phyloP scores from a whole-genome alignment of 2,113 vertebrate species.

The Ascaphus truei region DNA sequence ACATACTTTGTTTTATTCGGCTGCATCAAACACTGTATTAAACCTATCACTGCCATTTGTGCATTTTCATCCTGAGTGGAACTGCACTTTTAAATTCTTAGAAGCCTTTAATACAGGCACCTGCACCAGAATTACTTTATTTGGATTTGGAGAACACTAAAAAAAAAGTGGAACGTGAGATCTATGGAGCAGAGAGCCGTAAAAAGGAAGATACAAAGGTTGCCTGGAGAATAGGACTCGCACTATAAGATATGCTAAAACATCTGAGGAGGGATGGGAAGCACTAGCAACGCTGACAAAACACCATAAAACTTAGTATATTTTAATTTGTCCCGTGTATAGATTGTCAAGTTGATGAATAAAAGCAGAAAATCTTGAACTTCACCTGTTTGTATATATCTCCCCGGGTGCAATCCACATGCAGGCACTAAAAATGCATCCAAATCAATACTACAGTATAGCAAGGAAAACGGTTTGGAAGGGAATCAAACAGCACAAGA shows the following conservation, averaged over 20 bases:
- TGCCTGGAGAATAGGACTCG: neutral
- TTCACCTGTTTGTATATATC: constrained; percentile 29
- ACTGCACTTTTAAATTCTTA: too few relatives aligned
- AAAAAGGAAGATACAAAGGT: constrained; percentile 17
- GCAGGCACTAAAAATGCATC: constrained; percentile 25
- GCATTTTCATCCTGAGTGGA: neutral
- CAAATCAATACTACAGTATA: constrained; percentile 12
- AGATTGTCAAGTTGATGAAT: constrained; percentile 30
- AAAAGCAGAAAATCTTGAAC: constrained; percentile 11
- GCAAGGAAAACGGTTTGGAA: constrained; percentile 7
- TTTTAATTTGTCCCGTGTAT: constrained; percentile 21
- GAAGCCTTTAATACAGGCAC: neutral
- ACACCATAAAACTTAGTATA: constrained; percentile 29
- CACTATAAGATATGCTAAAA: constrained; percentile 16
- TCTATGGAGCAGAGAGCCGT: neutral
- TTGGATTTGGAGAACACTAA: neutral
- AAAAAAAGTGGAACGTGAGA: constrained; percentile 14
- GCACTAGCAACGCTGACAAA: constrained; percentile 28
- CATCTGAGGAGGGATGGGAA: neutral
- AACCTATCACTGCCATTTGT: neutral
- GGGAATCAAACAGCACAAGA: neutral
- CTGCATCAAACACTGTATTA: too few relatives aligned
- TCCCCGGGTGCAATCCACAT: constrained; percentile 8
- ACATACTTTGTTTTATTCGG: too few relatives aligned
- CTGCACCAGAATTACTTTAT: neutral